Percentiles rank a stretch among this genome's conserved stretches.
These are phyloP conservation scores for Pterostichus madidus DNA, from an alignment of 2,888 invertebrate genomes.

Conservation along the genomic window DNA sequence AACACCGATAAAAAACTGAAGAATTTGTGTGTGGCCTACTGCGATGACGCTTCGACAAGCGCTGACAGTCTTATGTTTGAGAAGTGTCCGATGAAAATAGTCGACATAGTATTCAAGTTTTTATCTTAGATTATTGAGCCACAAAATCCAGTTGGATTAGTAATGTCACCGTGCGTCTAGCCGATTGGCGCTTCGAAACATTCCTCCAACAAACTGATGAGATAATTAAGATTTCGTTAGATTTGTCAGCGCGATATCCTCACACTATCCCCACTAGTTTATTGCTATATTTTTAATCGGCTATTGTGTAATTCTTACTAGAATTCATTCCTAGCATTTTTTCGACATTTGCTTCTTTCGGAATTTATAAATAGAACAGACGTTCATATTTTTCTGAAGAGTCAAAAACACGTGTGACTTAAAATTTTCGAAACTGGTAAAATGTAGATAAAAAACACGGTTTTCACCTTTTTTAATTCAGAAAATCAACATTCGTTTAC, in stretches of 20 bases:
- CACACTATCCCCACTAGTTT: neutral
- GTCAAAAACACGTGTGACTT: too few species aligned
- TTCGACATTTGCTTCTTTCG: too few species aligned
- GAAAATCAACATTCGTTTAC: too few species aligned
- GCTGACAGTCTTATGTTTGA: constrained; percentile 37
- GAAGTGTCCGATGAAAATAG: constrained; percentile 24
- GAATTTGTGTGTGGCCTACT: constrained; percentile 40
- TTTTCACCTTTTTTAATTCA: too few species aligned
- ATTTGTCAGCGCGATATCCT: constrained; percentile 25
- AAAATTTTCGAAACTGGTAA: too few species aligned
- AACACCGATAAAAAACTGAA: constrained; percentile 14
- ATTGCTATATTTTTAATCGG: constrained; percentile 1
- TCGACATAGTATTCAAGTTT: constrained; percentile 13
- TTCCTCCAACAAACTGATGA: constrained; percentile 24
- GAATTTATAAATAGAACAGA: too few species aligned
- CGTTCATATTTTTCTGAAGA: too few species aligned
- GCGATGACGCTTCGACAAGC: neutral
- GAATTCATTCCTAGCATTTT: neutral
- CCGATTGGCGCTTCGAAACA: constrained; percentile 26
- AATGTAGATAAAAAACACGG: too few species aligned
- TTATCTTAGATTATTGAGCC: constrained; percentile 52
- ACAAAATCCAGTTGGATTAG: constrained; percentile 46
- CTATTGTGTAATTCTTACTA: neutral
- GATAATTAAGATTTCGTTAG: constrained; percentile 31
- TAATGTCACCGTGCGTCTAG: constrained; percentile 9